These are phyloP conservation scores for Sigmodon hispidus DNA, from an alignment of 2,113 vertebrate species.

Conservation along the genomic window DNA sequence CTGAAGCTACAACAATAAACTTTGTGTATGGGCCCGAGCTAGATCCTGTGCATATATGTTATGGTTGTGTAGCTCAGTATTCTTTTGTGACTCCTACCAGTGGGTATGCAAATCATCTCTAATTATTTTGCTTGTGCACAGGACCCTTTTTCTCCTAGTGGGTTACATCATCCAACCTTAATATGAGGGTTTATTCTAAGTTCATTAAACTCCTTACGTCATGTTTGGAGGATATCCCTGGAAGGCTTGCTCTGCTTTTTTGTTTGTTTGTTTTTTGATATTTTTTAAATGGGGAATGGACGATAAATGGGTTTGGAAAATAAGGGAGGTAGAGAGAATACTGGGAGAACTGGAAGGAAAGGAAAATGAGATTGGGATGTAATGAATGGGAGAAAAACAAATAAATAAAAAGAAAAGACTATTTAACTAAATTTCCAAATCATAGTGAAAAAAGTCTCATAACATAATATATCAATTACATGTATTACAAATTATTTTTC, in stretches of 20 bases:
- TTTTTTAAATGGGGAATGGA: neutral
- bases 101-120: neutral
- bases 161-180: neutral
- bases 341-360: too few relatives aligned
- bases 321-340: neutral
- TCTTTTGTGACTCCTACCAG: neutral
- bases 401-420: neutral
- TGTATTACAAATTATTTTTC: neutral
- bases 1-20: neutral
- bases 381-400: neutral
- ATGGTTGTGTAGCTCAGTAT: neutral
- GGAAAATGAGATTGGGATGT: neutral
- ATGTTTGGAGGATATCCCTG: neutral
- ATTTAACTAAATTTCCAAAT: neutral
- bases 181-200: neutral
- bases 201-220: neutral
- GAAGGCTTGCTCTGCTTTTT: neutral
- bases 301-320: neutral
- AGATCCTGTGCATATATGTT: too few relatives aligned
- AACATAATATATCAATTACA: neutral
- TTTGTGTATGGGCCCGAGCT: neutral
- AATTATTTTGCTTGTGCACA: neutral
- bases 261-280: too few relatives aligned
- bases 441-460: neutral
- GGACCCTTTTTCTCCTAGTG: neutral